Evolutionary conservation across 2,113 vertebrate species (phyloP).

Genomic region (Brevimyrus niger): DNA sequence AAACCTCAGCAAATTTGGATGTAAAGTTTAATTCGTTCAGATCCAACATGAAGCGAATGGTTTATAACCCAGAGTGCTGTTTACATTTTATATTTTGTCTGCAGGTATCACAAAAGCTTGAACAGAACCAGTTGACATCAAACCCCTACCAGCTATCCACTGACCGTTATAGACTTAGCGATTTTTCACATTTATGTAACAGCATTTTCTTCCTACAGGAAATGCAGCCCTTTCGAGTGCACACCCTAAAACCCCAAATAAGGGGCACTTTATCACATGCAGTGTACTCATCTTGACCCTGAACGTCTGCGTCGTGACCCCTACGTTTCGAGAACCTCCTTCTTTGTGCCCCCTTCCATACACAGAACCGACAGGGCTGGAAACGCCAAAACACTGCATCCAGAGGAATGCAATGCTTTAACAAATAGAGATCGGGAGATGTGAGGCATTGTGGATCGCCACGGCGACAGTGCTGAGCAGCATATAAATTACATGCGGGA

Average conservation of each 20-base stretch:
- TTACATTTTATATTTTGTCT: neutral
- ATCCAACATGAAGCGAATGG: neutral
- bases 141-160: neutral
- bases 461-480: neutral
- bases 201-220: neutral
- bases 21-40: neutral
- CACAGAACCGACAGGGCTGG: neutral
- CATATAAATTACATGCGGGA: neutral
- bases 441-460: neutral
- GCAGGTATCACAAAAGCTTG: neutral
- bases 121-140: neutral
- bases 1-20: neutral
- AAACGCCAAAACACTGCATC: neutral
- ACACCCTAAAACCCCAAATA: neutral
- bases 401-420: neutral
- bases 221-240: neutral
- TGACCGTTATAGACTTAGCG: neutral
- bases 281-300: neutral
- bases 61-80: neutral
- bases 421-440: neutral
- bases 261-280: neutral
- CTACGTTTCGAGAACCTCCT: neutral
- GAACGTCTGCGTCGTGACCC: neutral
- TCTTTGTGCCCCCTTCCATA: neutral
- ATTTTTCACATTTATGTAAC: neutral